These are phyloP conservation scores for Leptinotarsa undecemlineata DNA, from an alignment of 1,140 invertebrate species.

Conservation along the genomic window DNA sequence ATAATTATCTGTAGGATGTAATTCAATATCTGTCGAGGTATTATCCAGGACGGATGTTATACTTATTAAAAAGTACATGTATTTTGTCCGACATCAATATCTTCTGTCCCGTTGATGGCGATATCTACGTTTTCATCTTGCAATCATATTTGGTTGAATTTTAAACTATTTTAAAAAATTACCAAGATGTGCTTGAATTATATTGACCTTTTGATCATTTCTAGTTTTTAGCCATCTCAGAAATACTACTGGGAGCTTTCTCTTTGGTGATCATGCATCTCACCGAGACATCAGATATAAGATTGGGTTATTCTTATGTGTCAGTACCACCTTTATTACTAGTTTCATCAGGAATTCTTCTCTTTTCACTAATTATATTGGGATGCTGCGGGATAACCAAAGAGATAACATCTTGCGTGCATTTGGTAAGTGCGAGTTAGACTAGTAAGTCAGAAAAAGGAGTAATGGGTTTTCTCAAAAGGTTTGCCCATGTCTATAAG, in stretches of 20 bases:
- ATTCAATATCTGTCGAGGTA: too few species aligned
- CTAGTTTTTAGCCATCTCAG: neutral
- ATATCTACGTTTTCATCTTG: too few species aligned
- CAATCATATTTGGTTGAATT: too few species aligned
- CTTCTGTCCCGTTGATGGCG: too few species aligned
- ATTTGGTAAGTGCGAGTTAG: neutral
- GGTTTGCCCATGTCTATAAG: too few species aligned
- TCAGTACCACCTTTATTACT: neutral
- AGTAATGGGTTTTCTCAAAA: too few species aligned
- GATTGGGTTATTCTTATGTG: neutral
- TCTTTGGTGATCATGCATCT: neutral
- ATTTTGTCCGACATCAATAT: too few species aligned
- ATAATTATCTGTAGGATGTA: too few species aligned
- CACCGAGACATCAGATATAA: neutral
- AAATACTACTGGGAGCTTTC: slow-evolving; percentile 13
- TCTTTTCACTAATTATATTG: slow-evolving; percentile 4
- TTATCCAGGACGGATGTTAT: too few species aligned
- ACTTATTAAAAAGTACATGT: too few species aligned
- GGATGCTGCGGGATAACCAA: slow-evolving; percentile 11
- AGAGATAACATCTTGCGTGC: neutral
- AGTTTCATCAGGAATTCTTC: slow-evolving; percentile 1
- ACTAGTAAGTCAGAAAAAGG: neutral
- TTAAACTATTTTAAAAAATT: too few species aligned
- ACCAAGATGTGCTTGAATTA: too few species aligned
- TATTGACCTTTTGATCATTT: neutral